phyloP scores from a whole-genome alignment of 2,797 vertebrate genomes.

The Schizothorax lantsangensis region DNA sequence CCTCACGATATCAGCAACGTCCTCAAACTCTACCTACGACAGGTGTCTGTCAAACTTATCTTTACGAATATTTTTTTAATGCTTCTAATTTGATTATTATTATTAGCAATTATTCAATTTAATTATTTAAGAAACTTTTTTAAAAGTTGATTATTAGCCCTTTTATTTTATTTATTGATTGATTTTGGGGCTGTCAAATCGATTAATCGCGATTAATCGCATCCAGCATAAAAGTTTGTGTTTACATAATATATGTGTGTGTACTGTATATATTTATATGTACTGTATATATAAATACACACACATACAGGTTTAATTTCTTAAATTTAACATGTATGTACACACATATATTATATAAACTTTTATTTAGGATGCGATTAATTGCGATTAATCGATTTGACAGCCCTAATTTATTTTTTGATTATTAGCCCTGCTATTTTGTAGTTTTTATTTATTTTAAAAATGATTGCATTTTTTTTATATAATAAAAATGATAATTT shows the following conservation, averaged over 20 bases:
- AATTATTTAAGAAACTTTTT: not conserved
- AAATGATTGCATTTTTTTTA: not conserved
- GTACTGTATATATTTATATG: not conserved
- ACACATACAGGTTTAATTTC: too few species aligned
- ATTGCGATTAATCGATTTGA: not conserved
- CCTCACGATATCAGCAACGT: conserved; percentile 98
- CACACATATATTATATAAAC: too few species aligned
- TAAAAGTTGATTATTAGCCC: not conserved
- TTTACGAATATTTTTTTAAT: not conserved
- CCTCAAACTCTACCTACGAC: conserved; percentile 95
- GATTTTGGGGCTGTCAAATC: not conserved
- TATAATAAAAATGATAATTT: not conserved
- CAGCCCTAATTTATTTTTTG: not conserved
- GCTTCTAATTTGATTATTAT: not conserved
- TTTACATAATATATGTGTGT: not conserved
- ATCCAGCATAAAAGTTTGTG: not conserved
- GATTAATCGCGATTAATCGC: not conserved
- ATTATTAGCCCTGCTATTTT: not conserved
- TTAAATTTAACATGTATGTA: not conserved
- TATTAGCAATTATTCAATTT: not conserved
- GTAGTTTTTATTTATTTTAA: not conserved
- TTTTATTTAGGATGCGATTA: not conserved
- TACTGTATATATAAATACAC: too few species aligned
- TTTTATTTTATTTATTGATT: not conserved
- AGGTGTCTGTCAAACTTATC: conserved; percentile 71